A percentile compares a stretch with the other conserved stretches of the same genome.
These are phyloP conservation scores for Hydrophis major DNA, from an alignment of 2,797 vertebrate genomes.

Conservation along the genomic window DNA sequence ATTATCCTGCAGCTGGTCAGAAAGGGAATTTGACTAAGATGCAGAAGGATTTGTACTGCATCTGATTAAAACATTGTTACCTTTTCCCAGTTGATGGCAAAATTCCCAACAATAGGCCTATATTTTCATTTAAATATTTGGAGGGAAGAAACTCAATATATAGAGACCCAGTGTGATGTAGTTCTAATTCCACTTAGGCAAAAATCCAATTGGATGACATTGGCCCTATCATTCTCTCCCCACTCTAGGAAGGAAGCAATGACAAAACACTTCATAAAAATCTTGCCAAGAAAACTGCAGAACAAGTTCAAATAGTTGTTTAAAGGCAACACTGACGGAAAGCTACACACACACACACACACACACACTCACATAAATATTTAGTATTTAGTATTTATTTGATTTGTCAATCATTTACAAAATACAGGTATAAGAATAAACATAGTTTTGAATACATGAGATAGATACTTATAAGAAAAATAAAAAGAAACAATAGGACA, in stretches of 20 bases:
- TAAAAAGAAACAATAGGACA: too few relatives aligned
- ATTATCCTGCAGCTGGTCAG: neutral
- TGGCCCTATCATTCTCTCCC: neutral
- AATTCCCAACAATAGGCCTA: neutral
- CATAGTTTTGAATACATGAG: too few relatives aligned
- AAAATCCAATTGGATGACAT: neutral
- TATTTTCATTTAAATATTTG: neutral
- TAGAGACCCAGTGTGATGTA: neutral
- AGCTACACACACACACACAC: neutral
- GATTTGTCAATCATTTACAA: too few relatives aligned
- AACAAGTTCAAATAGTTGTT: neutral
- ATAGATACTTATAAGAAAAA: too few relatives aligned
- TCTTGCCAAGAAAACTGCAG: neutral
- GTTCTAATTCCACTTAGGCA: neutral
- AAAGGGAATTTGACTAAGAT: neutral
- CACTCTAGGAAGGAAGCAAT: neutral
- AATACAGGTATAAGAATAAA: too few relatives aligned
- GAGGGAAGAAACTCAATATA: neutral
- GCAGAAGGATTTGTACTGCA: neutral
- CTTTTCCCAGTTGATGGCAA: neutral
- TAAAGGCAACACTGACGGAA: neutral
- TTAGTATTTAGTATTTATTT: too few relatives aligned
- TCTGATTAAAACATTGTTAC: neutral
- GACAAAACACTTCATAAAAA: neutral
- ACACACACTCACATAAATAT: neutral